A percentile compares a stretch with the other conserved stretches of the same genome.
These are phyloP conservation scores for Heloderma charlesbogerti DNA, from an alignment of 2,113 vertebrate genomes.

Conservation along the genomic window DNA sequence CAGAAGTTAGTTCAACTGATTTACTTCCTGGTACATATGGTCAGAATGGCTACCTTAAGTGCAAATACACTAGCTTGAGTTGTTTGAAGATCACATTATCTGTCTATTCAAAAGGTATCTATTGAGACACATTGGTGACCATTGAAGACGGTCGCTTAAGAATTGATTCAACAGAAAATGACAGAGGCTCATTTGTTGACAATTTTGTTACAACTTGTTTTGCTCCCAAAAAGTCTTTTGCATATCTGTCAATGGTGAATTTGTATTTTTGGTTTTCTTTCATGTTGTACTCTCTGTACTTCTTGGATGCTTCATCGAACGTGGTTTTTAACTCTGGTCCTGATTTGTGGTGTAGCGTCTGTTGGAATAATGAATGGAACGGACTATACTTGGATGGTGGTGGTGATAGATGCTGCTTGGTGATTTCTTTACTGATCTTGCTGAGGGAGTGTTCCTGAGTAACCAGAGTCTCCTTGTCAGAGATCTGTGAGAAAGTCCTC, in stretches of 20 bases:
- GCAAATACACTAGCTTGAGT: not conserved
- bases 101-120: conserved; percentile 22
- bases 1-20: not conserved
- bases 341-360: conserved; percentile 82
- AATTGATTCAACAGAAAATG: conserved; percentile 97
- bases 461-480: conserved; percentile 73
- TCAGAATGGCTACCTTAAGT: not conserved
- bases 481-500: conserved; percentile 83
- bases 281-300: conserved; percentile 82
- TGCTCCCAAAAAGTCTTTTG: conserved; percentile 83
- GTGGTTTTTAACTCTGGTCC: conserved; percentile 80
- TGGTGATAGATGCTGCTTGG: conserved; percentile 66
- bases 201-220: conserved; percentile 88
- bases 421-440: conserved; percentile 86
- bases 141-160: conserved; percentile 88
- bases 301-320: conserved; percentile 87
- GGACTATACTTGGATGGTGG: conserved; percentile 85
- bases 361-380: conserved; percentile 89
- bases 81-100: not conserved
- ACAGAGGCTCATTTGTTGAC: conserved; percentile 84
- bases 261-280: conserved; percentile 84
- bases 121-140: conserved; percentile 85
- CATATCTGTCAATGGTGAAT: conserved; percentile 79
- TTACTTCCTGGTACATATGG: not conserved
- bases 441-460: conserved; percentile 79